Base-by-base conservation (phyloP, 2,888 invertebrate species). In the Lysandra bellargus region DNA sequence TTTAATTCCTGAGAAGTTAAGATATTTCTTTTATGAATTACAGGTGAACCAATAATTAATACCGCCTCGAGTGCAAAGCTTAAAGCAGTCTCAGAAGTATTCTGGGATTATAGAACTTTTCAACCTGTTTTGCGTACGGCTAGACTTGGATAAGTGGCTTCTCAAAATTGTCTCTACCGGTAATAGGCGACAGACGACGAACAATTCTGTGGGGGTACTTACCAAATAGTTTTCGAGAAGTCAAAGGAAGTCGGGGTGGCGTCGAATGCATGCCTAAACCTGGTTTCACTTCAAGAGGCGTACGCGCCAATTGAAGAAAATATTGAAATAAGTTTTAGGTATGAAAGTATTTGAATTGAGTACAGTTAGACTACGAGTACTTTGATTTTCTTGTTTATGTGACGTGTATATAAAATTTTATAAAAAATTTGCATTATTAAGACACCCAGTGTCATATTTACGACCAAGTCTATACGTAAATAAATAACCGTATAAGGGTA, bases 141-240 rank as follows among this genome's bases (percentile, higher is more conserved):
- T 81, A 78, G 81, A 80, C 80, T 79, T 75, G 82, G 83, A 84
- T 84, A 85, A 86, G 86, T 86, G 85, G 85, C 84, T 83, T 82
- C 84, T 82, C 83, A 85, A 85, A 86, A 85, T 84, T 84, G 84
- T 85, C 85, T 86, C 83, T 83, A 84, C 84, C 83, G 82, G 84
- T 85, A 86, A 86, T 85, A 87, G 84, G 84, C 85, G 86, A 85
- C 85, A 84, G 84, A 82, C 83, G 57, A 57, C 79, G 83, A 86
- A 86, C 86, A 86, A 84, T 86, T 85, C 84, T 81, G 80, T 74
- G 80, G 80, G 83, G 84, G 85, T 86, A 85, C 86, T 88, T 86
- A 84, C 84, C 83, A 83, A 87, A 88, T 88, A 88, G 88, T 87
- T 87, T 83, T 81, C 75, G 80, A 83, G 82, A 83, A 86, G 85